Conservation (phyloP, 2,888 invertebrate genomes). For the Dione vanillae region DNA sequence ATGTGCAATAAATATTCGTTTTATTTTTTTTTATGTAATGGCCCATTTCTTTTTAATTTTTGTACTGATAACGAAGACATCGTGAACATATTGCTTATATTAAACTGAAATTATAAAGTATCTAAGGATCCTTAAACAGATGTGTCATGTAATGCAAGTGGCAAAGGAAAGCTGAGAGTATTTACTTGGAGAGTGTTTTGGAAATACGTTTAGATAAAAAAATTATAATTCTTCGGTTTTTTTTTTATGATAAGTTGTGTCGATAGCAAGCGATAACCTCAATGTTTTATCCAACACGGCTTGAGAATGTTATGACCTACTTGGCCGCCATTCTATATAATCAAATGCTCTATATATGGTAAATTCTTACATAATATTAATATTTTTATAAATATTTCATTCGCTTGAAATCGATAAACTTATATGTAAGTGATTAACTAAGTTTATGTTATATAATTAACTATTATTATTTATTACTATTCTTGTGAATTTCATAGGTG, state of each 20-base stretch:
- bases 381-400: background rate
- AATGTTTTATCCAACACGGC: constrained; percentile 35
- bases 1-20: too few species aligned
- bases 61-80: too few species aligned
- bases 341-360: constrained; percentile 5
- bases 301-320: constrained; percentile 39
- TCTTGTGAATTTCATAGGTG: too few species aligned
- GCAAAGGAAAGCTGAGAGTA: background rate
- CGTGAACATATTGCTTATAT: too few species aligned
- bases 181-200: background rate
- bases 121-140: too few species aligned
- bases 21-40: too few species aligned
- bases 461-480: too few species aligned
- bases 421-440: too few species aligned
- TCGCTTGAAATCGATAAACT: background rate
- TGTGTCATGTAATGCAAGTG: too few species aligned
- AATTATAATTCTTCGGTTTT: background rate
- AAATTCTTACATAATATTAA: constrained; percentile 11
- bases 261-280: constrained; percentile 43
- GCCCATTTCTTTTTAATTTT: too few species aligned
- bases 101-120: too few species aligned
- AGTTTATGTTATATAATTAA: too few species aligned
- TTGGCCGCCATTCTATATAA: constrained; percentile 7
- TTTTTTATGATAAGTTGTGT: constrained; percentile 38
- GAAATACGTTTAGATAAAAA: background rate